Conservation (phyloP, 2,113 vertebrate genomes). For the Bubo scandiacus region DNA sequence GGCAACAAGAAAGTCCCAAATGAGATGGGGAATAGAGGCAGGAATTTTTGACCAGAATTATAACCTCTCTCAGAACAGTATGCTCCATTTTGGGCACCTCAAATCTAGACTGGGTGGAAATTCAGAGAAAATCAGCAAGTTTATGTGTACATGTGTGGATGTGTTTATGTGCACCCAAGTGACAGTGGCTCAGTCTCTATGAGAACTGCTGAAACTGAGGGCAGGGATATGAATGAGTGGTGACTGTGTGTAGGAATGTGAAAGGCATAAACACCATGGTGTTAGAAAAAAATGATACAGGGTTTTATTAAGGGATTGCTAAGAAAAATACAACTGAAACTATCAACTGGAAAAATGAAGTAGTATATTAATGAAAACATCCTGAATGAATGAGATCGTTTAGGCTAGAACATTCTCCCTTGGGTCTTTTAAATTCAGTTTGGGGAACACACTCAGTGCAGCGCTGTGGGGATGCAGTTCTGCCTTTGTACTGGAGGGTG, state of each 20-base stretch:
- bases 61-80: neutral
- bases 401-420: neutral
- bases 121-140: neutral
- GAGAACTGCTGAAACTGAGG: neutral
- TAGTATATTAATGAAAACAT: neutral
- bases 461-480: neutral
- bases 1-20: neutral
- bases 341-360: constrained; percentile 15
- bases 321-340: neutral
- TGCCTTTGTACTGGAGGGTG: neutral
- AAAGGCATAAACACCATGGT: neutral
- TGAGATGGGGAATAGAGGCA: neutral
- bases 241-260: neutral
- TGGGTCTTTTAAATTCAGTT: neutral
- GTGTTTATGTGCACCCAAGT: neutral
- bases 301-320: neutral
- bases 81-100: neutral
- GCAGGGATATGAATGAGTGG: neutral
- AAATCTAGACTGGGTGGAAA: neutral
- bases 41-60: neutral
- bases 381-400: neutral
- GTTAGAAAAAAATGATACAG: neutral
- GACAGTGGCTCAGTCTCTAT: neutral
- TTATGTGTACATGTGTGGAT: neutral
- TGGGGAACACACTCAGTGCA: neutral